A percentile compares a stretch with the other conserved stretches of the same genome.
phyloP scores from a whole-genome alignment of 2,888 invertebrate species.

The Drosophila borborema region DNA sequence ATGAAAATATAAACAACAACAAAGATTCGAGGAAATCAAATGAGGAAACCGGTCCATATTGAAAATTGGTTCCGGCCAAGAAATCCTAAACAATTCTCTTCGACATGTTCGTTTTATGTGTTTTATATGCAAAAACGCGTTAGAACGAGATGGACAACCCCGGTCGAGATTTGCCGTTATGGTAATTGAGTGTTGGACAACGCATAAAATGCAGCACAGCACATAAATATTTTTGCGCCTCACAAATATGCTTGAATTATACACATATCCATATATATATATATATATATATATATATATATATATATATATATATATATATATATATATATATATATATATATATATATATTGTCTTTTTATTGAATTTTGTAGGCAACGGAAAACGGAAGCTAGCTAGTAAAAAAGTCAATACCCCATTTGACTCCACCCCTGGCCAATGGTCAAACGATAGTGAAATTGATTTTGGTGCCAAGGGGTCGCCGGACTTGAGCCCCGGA shows the following conservation, averaged over 20 bases:
- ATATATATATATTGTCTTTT: conserved; percentile 19
- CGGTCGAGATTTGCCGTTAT: conserved; percentile 63
- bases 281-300: conserved; percentile 37
- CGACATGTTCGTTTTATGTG: conserved; percentile 85
- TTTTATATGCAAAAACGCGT: conserved; percentile 84
- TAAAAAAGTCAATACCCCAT: conserved; percentile 51
- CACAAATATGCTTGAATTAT: conserved; percentile 72
- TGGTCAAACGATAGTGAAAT: conserved; percentile 77
- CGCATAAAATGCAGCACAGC: conserved; percentile 75
- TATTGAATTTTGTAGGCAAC: conserved; percentile 61
- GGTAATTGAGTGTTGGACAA: conserved; percentile 81
- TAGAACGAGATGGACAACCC: conserved; percentile 43
- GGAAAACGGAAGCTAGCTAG: conserved; percentile 64
- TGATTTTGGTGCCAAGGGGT: conserved; percentile 81
- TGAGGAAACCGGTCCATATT: conserved; percentile 61
- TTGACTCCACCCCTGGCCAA: conserved; percentile 31
- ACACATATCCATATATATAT: not conserved
- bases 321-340: conserved; percentile 35
- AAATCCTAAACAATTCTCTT: conserved; percentile 19
- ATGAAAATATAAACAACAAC: conserved; percentile 28
- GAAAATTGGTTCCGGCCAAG: conserved; percentile 76
- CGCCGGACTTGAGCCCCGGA: conserved; percentile 31
- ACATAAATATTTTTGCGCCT: conserved; percentile 66
- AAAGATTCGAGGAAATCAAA: conserved; percentile 56
- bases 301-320: not conserved